Evolutionary conservation across 2,113 vertebrate species (phyloP).

Genomic region (Oryzias celebensis): DNA sequence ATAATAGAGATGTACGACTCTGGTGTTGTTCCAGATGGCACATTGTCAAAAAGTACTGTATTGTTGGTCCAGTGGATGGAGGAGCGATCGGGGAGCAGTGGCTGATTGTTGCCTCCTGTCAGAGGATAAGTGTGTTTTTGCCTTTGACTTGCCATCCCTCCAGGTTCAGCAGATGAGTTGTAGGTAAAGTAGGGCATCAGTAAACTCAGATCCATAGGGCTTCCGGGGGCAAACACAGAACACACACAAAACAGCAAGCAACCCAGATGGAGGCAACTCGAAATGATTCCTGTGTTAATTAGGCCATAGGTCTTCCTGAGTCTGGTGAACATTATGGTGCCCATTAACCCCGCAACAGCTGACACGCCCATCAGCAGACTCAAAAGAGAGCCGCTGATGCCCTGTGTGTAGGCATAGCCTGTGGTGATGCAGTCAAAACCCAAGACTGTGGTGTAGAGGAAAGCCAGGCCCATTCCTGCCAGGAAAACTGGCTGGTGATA

Average conservation of each 20-base stretch:
- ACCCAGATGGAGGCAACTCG: slow-evolving; percentile 77
- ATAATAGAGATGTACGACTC: slow-evolving; percentile 80
- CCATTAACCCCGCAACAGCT: slow-evolving; percentile 76
- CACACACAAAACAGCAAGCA: slow-evolving; percentile 80
- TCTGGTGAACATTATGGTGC: slow-evolving; percentile 80
- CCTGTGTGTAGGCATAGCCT: slow-evolving; percentile 80
- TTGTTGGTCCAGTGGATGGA: slow-evolving; percentile 86
- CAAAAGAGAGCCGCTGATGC: slow-evolving; percentile 82
- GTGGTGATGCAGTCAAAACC: slow-evolving; percentile 84
- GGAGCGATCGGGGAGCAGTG: slow-evolving; percentile 77
- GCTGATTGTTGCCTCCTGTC: slow-evolving; percentile 76
- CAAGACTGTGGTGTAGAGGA: slow-evolving; percentile 82
- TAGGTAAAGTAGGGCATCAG: slow-evolving; percentile 64
- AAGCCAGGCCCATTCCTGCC: slow-evolving; percentile 80
- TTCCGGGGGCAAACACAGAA: slow-evolving; percentile 83
- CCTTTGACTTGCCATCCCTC: slow-evolving; percentile 62
- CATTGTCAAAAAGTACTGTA: slow-evolving; percentile 78
- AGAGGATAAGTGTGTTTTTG: slow-evolving; percentile 69
- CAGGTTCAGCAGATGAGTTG: slow-evolving; percentile 63
- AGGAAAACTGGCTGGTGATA: slow-evolving; percentile 79
- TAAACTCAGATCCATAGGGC: slow-evolving; percentile 78
- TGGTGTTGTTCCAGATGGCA: slow-evolving; percentile 65
- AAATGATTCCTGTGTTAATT: slow-evolving; percentile 78
- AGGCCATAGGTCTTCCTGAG: slow-evolving; percentile 76
- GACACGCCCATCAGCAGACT: slow-evolving; percentile 81